Evolutionary conservation across 2,888 invertebrate species (phyloP).

Genomic region (Timandra comae): DNA sequence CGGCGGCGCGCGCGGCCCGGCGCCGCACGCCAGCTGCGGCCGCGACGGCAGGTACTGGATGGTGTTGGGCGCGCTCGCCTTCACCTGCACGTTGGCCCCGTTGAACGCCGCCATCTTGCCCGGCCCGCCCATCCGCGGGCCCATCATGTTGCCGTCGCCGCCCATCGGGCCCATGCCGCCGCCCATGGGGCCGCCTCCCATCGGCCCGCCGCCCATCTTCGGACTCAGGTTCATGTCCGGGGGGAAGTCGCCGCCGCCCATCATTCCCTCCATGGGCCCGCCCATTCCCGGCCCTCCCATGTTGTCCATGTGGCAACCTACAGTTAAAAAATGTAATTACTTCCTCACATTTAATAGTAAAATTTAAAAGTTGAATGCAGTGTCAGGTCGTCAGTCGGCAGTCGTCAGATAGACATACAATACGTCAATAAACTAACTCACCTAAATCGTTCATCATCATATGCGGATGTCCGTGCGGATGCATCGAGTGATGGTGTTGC

Average conservation of each 20-base stretch:
- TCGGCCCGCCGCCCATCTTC: conserved; percentile 78
- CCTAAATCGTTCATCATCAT: conserved; percentile 75
- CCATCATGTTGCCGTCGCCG: conserved; percentile 79
- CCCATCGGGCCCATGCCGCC: conserved; percentile 73
- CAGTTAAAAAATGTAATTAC: conserved; percentile 8
- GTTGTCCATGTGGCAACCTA: conserved; percentile 73
- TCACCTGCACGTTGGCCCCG: conserved; percentile 90
- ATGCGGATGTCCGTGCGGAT: conserved; percentile 67
- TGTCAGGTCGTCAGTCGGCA: no score
- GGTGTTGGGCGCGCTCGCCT: conserved; percentile 97
- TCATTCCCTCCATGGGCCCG: conserved; percentile 72
- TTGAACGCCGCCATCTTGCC: conserved; percentile 78
- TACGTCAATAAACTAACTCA: conserved; percentile 24
- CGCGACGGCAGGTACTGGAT: conserved; percentile 98
- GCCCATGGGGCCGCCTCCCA: conserved; percentile 70
- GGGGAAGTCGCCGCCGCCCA: conserved; percentile 70
- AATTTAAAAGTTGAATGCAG: no score
- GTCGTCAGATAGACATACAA: no score
- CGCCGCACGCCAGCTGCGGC: conserved; percentile 86
- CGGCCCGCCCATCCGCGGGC: conserved; percentile 78
- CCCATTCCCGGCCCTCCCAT: conserved; percentile 73
- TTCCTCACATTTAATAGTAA: no score
- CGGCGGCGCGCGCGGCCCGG: conserved; percentile 87
- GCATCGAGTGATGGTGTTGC: conserved; percentile 69
- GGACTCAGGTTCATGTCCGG: conserved; percentile 79